Evolutionary conservation across 2,888 invertebrate species (phyloP).

Genomic region (Zootermopsis nevadensis): DNA sequence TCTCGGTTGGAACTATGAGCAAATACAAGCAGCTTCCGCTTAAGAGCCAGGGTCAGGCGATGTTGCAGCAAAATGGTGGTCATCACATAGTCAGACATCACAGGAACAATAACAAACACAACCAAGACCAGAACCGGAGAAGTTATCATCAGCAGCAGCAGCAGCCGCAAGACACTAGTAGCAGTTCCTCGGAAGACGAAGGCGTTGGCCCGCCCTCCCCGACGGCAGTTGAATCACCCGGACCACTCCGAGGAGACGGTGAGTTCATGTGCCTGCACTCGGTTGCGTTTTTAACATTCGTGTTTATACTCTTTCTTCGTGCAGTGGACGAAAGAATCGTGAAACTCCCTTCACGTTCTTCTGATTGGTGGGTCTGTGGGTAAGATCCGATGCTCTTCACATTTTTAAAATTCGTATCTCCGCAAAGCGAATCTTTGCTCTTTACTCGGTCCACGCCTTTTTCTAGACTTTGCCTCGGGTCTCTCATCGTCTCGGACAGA

Average conservation of each 20-base stretch:
- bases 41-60: conserved; percentile 59
- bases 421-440: no score
- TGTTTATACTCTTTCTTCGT: no score
- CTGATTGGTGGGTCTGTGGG: no score
- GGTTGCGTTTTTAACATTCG: no score
- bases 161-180: neutral
- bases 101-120: conserved; percentile 50
- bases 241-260: conserved; percentile 63
- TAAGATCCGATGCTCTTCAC: no score
- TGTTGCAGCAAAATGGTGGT: conserved; percentile 62
- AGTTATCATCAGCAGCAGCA: neutral
- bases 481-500: no score
- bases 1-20: conserved; percentile 64
- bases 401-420: no score
- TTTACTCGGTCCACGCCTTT: no score
- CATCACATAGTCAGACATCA: conserved; percentile 56
- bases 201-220: conserved; percentile 62
- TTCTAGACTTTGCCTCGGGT: no score
- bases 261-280: conserved; percentile 55
- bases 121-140: conserved; percentile 44
- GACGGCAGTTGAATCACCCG: conserved; percentile 60
- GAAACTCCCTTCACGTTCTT: no score
- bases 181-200: conserved; percentile 64
- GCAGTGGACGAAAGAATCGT: no score
- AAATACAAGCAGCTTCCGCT: conserved; percentile 62